Percentiles rank a stretch among this genome's conserved stretches.
Conservation (phyloP, 2,797 vertebrate species). For the Myiotriccus ornatus region DNA sequence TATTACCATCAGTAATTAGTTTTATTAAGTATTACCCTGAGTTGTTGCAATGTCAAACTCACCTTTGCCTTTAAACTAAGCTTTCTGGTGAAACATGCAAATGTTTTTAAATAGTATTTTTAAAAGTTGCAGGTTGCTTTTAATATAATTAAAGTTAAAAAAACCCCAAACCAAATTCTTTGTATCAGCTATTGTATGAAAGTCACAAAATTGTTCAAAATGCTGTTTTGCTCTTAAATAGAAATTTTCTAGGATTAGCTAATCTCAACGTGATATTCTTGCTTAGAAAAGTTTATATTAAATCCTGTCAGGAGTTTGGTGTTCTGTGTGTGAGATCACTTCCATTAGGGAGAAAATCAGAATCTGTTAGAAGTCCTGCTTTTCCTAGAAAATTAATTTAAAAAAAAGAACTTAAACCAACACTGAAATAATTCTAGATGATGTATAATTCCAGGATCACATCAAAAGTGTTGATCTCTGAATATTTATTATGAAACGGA, state of each 20-base stretch:
- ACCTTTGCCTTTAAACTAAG: background rate
- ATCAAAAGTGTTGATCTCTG: background rate
- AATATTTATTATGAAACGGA: background rate
- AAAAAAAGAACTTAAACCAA: background rate
- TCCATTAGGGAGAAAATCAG: background rate
- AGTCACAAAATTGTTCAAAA: background rate
- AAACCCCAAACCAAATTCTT: background rate
- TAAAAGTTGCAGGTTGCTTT: background rate
- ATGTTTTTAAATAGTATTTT: background rate
- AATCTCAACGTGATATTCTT: background rate
- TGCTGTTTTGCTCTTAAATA: background rate
- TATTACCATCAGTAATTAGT: background rate
- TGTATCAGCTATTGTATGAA: background rate
- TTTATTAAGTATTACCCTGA: background rate
- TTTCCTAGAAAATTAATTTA: background rate
- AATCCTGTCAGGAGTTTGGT: background rate
- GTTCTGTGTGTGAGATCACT: background rate
- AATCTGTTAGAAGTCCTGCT: background rate
- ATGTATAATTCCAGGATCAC: background rate
- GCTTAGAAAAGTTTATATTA: background rate
- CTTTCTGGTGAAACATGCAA: background rate
- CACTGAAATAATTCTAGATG: background rate
- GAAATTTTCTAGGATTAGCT: background rate
- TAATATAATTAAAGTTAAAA: background rate
- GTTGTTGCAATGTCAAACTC: background rate